Conservation (phyloP, 2,888 invertebrate species). For the Adineta ricciae region DNA sequence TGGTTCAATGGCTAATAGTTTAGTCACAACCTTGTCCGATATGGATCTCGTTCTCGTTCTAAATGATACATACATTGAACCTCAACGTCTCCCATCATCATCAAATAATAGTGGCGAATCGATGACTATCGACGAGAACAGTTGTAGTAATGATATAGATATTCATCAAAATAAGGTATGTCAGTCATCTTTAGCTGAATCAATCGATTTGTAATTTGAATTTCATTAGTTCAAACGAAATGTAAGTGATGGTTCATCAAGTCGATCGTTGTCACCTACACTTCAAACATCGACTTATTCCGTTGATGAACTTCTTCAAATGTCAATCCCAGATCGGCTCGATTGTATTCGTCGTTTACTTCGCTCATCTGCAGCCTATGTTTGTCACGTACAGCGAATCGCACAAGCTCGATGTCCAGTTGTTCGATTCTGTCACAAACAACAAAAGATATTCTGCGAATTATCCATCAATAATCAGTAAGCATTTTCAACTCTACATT, state of each 20-base stretch:
- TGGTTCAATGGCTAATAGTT: conserved; percentile 8
- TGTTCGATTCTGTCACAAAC: conserved; percentile 21
- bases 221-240: neutral
- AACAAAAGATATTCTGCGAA: neutral
- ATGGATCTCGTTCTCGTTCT: conserved; percentile 19
- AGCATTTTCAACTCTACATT: neutral
- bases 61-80: conserved; percentile 6
- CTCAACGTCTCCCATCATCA: neutral
- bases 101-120: conserved; percentile 18
- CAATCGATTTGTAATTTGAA: neutral
- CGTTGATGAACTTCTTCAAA: neutral
- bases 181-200: too few species aligned
- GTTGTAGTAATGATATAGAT: neutral
- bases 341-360: conserved; percentile 19
- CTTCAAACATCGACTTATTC: neutral
- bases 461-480: conserved; percentile 10
- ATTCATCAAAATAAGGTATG: neutral
- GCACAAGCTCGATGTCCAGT: conserved; percentile 11
- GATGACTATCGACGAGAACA: neutral
- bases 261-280: neutral
- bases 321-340: neutral
- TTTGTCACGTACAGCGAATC: conserved; percentile 6
- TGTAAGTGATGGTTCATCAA: neutral
- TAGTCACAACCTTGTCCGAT: neutral
- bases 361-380: neutral